These are phyloP conservation scores for Pammene aurita DNA, from an alignment of 2,888 invertebrate genomes.

Conservation along the genomic window DNA sequence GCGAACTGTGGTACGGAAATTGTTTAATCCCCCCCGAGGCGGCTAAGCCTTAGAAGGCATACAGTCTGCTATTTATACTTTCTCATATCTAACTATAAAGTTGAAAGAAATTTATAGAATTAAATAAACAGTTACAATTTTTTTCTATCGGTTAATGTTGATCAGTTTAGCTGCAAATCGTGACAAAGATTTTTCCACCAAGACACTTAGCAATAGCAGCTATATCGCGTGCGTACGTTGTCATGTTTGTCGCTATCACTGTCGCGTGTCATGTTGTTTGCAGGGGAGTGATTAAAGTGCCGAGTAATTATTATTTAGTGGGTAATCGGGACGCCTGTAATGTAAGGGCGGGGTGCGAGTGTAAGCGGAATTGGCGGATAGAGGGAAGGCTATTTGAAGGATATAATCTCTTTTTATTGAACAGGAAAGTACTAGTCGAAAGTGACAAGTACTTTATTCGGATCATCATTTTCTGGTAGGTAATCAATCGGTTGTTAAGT, in stretches of 20 bases:
- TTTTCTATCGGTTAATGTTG: too few relatives aligned
- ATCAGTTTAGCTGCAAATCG: neutral
- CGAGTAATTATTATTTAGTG: constrained; percentile 40
- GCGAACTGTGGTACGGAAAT: too few relatives aligned
- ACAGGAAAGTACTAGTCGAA: too few relatives aligned
- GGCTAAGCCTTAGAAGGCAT: too few relatives aligned
- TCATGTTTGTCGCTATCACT: constrained; percentile 38
- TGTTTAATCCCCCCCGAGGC: too few relatives aligned
- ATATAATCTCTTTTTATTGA: neutral
- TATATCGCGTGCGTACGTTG: constrained; percentile 7
- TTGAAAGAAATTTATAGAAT: too few relatives aligned
- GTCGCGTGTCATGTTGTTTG: constrained; percentile 37
- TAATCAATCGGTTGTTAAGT: too few relatives aligned
- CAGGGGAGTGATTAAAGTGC: constrained; percentile 39
- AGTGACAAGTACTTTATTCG: too few relatives aligned
- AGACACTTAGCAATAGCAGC: neutral
- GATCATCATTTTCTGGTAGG: too few relatives aligned
- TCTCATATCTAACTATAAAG: too few relatives aligned
- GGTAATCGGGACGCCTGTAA: constrained; percentile 35
- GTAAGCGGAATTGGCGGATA: neutral
- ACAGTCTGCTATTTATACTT: too few relatives aligned
- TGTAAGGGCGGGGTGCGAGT: constrained; percentile 12
- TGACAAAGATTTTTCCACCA: neutral
- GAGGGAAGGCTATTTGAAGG: neutral
- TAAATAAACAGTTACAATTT: too few relatives aligned